A percentile compares a stretch with the other conserved stretches of the same genome.
Evolutionary conservation across 2,113 vertebrate species (phyloP).

Genomic region (Vimba vimba): DNA sequence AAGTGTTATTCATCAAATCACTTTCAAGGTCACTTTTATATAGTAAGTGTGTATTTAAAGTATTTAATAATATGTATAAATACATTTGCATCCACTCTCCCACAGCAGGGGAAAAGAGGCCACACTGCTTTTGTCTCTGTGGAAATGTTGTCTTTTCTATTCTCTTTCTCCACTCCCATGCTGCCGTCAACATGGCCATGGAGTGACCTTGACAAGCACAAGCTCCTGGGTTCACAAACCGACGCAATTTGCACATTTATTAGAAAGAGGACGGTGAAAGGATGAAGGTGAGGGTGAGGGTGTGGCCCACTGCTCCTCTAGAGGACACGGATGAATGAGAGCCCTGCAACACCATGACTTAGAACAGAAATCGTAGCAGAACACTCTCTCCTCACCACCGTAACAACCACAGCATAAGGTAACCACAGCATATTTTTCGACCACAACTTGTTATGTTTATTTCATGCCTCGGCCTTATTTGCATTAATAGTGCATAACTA

Average conservation of each 20-base stretch:
- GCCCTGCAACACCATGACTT: background rate
- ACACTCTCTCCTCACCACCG: background rate
- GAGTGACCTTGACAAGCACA: conserved; percentile 51
- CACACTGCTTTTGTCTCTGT: conserved; percentile 28
- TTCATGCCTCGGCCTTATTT: background rate
- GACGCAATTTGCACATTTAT: conserved; percentile 51
- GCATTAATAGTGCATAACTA: background rate
- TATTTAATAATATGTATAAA: background rate
- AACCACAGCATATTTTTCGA: background rate
- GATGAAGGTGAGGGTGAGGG: background rate
- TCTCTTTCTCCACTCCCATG: conserved; percentile 32
- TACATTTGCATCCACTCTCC: conserved; percentile 30
- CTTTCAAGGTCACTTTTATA: conserved; percentile 34
- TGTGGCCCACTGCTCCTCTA: background rate
- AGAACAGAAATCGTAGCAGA: background rate
- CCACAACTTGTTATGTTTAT: background rate
- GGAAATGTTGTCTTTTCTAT: conserved; percentile 14
- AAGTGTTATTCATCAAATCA: background rate
- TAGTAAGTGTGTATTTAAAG: conserved; percentile 36
- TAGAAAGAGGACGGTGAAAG: conserved; percentile 34
- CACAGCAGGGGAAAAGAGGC: conserved; percentile 34
- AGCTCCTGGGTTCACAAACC: conserved; percentile 47
- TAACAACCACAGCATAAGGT: background rate
- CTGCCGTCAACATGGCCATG: conserved; percentile 45
- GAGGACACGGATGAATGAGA: background rate